Evolutionary conservation across 2,113 vertebrate species (phyloP).

Genomic region (Mustela nigripes): DNA sequence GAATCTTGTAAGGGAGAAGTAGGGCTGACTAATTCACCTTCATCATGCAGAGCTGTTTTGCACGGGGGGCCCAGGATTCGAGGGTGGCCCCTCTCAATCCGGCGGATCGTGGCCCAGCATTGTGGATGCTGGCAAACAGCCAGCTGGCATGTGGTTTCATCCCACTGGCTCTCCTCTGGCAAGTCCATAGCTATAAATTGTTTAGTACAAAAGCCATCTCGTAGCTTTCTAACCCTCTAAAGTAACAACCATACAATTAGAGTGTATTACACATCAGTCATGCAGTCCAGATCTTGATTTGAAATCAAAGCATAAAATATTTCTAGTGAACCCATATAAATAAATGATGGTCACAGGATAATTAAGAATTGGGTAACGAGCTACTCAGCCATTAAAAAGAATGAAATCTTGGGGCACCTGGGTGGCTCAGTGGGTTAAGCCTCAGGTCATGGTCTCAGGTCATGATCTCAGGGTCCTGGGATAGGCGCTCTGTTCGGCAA

Average conservation of each 20-base stretch:
- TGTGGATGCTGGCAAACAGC: conserved; percentile 80
- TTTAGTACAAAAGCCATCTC: conserved; percentile 13
- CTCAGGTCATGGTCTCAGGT: too few relatives aligned
- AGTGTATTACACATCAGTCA: background rate
- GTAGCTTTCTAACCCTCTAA: conserved; percentile 10
- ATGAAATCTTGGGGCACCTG: background rate
- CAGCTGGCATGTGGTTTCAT: conserved; percentile 79
- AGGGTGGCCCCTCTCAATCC: conserved; percentile 81
- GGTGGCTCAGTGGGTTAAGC: too few relatives aligned
- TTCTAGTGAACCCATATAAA: background rate
- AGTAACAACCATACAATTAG: conserved; percentile 50
- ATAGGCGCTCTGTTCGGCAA: too few relatives aligned
- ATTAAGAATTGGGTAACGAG: background rate
- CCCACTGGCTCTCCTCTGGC: conserved; percentile 70
- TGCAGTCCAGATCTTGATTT: background rate
- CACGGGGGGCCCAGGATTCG: conserved; percentile 50
- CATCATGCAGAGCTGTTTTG: conserved; percentile 35
- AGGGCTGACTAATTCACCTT: conserved; percentile 60
- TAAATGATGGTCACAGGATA: background rate
- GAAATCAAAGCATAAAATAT: conserved; percentile 44
- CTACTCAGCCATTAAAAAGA: background rate
- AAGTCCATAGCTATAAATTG: conserved; percentile 45
- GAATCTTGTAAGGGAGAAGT: background rate
- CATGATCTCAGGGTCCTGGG: too few relatives aligned
- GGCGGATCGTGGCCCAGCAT: conserved; percentile 83